Evolutionary conservation across 2,113 vertebrate genomes (phyloP), one percentile per base, ranked within the genome.

Genomic region (Spermophilus dauricus): DNA sequence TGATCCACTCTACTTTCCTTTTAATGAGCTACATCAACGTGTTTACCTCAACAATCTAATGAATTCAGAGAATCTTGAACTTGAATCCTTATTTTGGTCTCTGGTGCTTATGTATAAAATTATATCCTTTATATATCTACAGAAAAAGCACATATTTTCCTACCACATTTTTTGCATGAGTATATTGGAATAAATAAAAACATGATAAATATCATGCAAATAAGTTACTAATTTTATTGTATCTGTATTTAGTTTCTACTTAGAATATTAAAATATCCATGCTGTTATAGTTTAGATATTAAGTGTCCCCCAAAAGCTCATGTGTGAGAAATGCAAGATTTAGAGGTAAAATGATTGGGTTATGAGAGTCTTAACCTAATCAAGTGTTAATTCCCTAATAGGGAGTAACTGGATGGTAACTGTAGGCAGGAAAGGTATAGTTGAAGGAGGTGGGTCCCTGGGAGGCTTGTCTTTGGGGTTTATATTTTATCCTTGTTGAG

Each of bases 11-110:
- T 96, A 4, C 61, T 86, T 93, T 96, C 53, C 93, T 89, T 96
- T 93, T 95, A 97, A 91, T 89, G 53, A 97, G 94, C 72, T 26
- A 34, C 10, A 56, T 65, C 45, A 86, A 51, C 4, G 37, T 97
- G 96, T 98, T 97, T 97, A 97, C 48, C 70, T 97, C 97, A 98
- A 97, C 95, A 96, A 95, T 96, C 48, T 93, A 98, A 96, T 94
- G 91, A 91, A 97, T 58, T 89, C 45, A 77, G 82, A 85, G 65
- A 93, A 97, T 96, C 70, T 93, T 93, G 96, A 96, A 97, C 78
- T 97, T 86, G 67, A 95, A 81, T 97, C 72, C 48, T 96, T 89
- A 92, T 94, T 96, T 97, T 93, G 63, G 45, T 92, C 65, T 95
- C 58, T 89, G 72, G 10, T 96, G 78, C 56, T 76, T 86, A 89